Percentiles rank a stretch among this genome's conserved stretches.
phyloP scores from a whole-genome alignment of 92 coral and sea anemone genomes.

The Parazoanthus darwini region DNA sequence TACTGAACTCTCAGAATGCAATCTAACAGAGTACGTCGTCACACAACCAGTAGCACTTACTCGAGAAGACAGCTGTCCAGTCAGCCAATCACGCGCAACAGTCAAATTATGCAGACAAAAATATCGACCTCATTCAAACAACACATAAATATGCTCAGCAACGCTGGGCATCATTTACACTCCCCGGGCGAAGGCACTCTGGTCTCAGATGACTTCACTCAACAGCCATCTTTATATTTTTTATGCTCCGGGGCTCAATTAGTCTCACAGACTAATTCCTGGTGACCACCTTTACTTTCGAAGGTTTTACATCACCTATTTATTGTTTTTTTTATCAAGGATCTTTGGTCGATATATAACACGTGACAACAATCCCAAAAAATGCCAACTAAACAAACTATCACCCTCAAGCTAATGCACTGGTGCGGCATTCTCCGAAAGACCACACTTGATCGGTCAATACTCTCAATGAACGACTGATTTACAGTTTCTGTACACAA shows the following conservation, averaged over 20 bases:
- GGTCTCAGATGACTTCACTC: not conserved
- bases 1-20: not conserved
- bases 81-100: not conserved
- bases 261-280: not conserved
- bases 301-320: not conserved
- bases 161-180: not conserved
- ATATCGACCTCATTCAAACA: not conserved
- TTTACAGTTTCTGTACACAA: too few relatives aligned
- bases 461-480: too few relatives aligned
- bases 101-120: not conserved
- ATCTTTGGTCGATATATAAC: too few relatives aligned
- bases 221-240: not conserved
- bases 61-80: not conserved
- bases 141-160: not conserved
- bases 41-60: not conserved
- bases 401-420: too few relatives aligned
- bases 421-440: too few relatives aligned
- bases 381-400: too few relatives aligned
- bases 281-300: not conserved
- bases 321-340: too few relatives aligned
- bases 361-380: too few relatives aligned
- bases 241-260: not conserved
- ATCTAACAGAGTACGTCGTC: not conserved
- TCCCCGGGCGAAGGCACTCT: conserved; percentile 1
- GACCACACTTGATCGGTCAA: too few relatives aligned